Base-by-base conservation (phyloP, 92 coral and sea anemone genomes). In the Epizoanthus scotinus region DNA sequence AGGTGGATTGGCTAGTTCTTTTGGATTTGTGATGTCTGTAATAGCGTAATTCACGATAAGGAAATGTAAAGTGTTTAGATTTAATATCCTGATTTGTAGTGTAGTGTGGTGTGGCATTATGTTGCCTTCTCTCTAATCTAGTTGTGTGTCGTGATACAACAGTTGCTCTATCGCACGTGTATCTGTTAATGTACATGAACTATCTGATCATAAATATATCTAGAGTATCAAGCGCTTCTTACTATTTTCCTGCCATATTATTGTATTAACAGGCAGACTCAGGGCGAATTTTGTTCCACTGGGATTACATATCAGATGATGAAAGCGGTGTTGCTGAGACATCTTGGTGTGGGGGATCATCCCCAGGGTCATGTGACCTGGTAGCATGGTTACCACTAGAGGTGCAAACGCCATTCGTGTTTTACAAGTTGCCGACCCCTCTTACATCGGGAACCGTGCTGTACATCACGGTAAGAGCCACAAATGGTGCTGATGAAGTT, bases 401-500 rank as follows among this genome's bases (percentile, higher is more conserved):
- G 53, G 63, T 38, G 0, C 78, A 28, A 59, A 72, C 47, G 44
- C 60, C 72, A 15, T 68, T 79, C 34, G 22, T 89, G 14, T 75
- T 42, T 5, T 71, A 89, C 54, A 70, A 71, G 52, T 63, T 94
- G 18, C 64, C 84, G 25, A 73, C 4, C 0, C 91, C 92, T 27
- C 85, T 94, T n/a, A 64, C 59, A 28, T 68, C 95, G 6, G 98
- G 98, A 0, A 91, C 86, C 5, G 68, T 42, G 29, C 68, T 89
- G 24, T 83, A 71, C 71, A 66, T 87, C 20, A 87, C 68, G 69
- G 36, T 94, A 40, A 68, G 63, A 82, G 94, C 82, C 10, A 49
- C 31, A 57, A 94, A 94, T 70, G 94, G 96, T 18, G 96, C 92
- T 49, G 94, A 89, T 18, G 40, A 87, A 79, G 84, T 71, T 17